Conservation (phyloP, 2,888 invertebrate genomes). For the Monoplex corrugatus region DNA sequence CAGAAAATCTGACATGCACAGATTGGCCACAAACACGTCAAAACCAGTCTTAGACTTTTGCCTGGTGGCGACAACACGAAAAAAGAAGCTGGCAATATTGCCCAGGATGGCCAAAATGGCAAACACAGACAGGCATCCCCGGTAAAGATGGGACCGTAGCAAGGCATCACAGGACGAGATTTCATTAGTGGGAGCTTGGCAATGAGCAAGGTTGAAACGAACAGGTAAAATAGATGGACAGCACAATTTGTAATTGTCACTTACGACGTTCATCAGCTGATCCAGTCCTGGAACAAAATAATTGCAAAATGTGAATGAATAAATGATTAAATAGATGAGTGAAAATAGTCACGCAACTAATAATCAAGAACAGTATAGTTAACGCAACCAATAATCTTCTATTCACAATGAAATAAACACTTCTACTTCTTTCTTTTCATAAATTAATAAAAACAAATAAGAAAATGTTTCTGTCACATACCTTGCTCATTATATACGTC, state of each 20-base stretch:
- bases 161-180: slow-evolving; percentile 50
- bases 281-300: too few relatives aligned
- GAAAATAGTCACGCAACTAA: too few relatives aligned
- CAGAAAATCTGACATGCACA: slow-evolving; percentile 54
- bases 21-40: slow-evolving; percentile 47
- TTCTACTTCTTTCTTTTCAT: too few relatives aligned
- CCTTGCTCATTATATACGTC: too few relatives aligned
- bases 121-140: slow-evolving; percentile 29
- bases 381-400: too few relatives aligned
- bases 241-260: slow-evolving; percentile 50
- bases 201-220: not conserved
- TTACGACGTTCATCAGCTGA: not conserved
- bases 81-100: slow-evolving; percentile 26
- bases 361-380: too few relatives aligned
- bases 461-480: too few relatives aligned
- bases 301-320: too few relatives aligned
- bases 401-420: too few relatives aligned
- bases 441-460: too few relatives aligned
- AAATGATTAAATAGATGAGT: too few relatives aligned
- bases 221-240: slow-evolving; percentile 13
- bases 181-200: slow-evolving; percentile 38
- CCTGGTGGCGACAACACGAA: not conserved
- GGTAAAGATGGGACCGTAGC: slow-evolving; percentile 25
- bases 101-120: slow-evolving; percentile 22
- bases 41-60: not conserved